These are phyloP conservation scores for Hoplodrina ambigua DNA, from an alignment of 2,888 invertebrate genomes.

Conservation along the genomic window DNA sequence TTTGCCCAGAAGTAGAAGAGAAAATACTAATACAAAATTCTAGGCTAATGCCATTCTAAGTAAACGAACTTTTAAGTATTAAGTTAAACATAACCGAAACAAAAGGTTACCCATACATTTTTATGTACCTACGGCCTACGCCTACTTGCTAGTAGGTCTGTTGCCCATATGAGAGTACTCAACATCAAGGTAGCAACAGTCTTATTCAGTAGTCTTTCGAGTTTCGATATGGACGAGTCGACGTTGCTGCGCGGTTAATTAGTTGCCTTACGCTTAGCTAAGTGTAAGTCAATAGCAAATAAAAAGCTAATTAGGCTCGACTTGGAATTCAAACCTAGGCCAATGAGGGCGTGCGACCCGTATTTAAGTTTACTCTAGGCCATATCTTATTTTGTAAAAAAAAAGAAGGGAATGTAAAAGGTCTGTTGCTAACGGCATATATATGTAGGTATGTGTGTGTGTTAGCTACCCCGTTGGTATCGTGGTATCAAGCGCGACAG, in stretches of 20 bases:
- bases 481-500: no score
- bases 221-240: conserved; percentile 31
- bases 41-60: no score
- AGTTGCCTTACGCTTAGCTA: conserved; percentile 37
- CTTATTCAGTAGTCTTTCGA: conserved; percentile 3
- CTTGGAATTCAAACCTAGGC: conserved; percentile 44
- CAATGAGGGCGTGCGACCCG: conserved; percentile 42
- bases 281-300: conserved; percentile 57
- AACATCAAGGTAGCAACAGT: background rate
- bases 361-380: conserved; percentile 28
- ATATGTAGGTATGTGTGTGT: background rate
- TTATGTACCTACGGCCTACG: no score
- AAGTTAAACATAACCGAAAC: background rate
- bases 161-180: background rate
- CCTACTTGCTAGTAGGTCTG: background rate
- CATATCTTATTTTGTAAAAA: conserved; percentile 18
- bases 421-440: background rate
- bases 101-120: background rate
- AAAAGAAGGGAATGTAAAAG: conserved; percentile 9
- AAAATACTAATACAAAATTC: no score
- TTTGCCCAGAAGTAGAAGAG: no score
- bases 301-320: conserved; percentile 53
- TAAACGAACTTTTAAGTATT: no score
- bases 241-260: conserved; percentile 39
- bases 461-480: no score